Conservation (phyloP, 2,797 vertebrate species). For the Selene dorsalis region DNA sequence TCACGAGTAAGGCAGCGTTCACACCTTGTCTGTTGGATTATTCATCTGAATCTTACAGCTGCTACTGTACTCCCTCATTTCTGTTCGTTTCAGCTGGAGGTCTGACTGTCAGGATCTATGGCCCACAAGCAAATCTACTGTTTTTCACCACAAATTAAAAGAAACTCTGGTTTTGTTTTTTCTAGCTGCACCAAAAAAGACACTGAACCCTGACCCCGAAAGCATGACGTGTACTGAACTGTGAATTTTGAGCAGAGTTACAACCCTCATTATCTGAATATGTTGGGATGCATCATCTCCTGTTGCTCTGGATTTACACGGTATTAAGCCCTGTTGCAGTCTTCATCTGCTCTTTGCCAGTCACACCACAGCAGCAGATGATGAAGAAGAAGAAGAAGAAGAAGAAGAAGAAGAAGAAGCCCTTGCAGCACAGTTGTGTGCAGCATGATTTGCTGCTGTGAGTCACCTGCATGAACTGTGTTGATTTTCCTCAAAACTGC, state of each 20-base stretch:
- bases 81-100: conserved; percentile 7
- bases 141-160: conserved; percentile 9
- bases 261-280: neutral
- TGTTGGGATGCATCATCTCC: conserved; percentile 3
- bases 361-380: conserved; percentile 4
- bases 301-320: conserved; percentile 4
- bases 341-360: conserved; percentile 4
- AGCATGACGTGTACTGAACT: neutral
- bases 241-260: neutral
- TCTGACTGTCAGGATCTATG: neutral
- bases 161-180: conserved; percentile 11
- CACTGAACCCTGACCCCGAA: neutral
- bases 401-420: neutral
- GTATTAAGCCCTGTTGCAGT: conserved; percentile 13
- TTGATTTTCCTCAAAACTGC: conserved; percentile 11
- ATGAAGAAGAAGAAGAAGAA: conserved; percentile 13
- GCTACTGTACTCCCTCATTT: conserved; percentile 4
- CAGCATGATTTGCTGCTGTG: conserved; percentile 17
- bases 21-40: conserved; percentile 19
- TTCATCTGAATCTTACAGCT: conserved; percentile 23
- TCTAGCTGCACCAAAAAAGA: neutral
- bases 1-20: conserved; percentile 9
- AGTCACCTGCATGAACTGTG: conserved; percentile 26
- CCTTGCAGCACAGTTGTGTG: conserved; percentile 17
- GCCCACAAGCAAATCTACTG: neutral